Evolutionary conservation across 2,888 invertebrate genomes (phyloP).

Genomic region (Spisula solida): DNA sequence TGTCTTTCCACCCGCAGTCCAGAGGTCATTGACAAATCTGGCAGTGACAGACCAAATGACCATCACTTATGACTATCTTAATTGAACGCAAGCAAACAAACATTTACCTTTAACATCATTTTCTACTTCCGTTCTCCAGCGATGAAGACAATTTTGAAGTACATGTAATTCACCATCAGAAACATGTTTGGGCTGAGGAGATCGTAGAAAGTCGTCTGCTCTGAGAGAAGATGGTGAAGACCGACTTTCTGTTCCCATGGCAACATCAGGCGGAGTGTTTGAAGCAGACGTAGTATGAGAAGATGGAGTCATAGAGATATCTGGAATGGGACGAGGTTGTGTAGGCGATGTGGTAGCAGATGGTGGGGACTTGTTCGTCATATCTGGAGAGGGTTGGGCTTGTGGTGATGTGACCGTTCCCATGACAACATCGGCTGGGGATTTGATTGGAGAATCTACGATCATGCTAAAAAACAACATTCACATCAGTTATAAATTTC

Average conservation of each 20-base stretch:
- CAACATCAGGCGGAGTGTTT: conserved; percentile 59
- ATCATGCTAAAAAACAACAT: conserved; percentile 64
- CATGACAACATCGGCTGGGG: conserved; percentile 65
- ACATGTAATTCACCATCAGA: conserved; percentile 85
- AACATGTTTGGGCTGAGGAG: conserved; percentile 85
- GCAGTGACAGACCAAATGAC: too few relatives aligned
- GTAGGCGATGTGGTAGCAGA: conserved; percentile 24
- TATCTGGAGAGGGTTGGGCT: conserved; percentile 70
- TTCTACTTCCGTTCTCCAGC: conserved; percentile 88
- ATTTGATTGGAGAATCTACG: conserved; percentile 71
- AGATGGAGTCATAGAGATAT: conserved; percentile 54
- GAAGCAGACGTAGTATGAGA: conserved; percentile 40
- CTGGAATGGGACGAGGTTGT: conserved; percentile 53
- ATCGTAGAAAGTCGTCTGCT: conserved; percentile 48
- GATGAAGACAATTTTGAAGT: conserved; percentile 86
- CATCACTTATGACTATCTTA: too few relatives aligned
- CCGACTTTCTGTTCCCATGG: conserved; percentile 60
- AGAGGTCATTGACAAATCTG: too few relatives aligned
- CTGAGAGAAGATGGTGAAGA: conserved; percentile 46
- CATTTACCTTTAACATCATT: conserved; percentile 86
- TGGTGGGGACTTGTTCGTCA: conserved; percentile 32
- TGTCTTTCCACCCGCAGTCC: too few relatives aligned
- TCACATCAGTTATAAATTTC: too few relatives aligned
- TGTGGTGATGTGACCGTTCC: conserved; percentile 61
- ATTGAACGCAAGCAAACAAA: not conserved